Percentiles rank a stretch among this genome's conserved stretches.
Conservation (phyloP, 2,797 vertebrate species). For the Premnoplex brunnescens region DNA sequence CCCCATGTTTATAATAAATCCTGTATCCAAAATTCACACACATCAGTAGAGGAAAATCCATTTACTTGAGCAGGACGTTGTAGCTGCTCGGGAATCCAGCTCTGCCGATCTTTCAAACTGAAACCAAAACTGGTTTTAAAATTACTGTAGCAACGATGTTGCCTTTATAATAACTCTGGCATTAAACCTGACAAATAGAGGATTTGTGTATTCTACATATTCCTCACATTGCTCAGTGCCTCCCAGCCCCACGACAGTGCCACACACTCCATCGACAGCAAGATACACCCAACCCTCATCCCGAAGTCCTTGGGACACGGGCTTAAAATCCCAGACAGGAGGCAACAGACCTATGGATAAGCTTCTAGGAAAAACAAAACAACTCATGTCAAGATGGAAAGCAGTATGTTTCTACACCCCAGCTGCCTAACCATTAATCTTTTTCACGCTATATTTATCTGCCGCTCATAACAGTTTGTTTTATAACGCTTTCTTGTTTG, state of each 20-base stretch:
- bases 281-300: neutral
- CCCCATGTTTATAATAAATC: neutral
- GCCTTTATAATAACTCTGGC: neutral
- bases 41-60: neutral
- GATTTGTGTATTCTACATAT: neutral
- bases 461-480: conserved; percentile 22
- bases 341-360: neutral
- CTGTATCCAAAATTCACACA: neutral
- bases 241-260: neutral
- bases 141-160: neutral
- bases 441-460: neutral
- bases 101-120: neutral
- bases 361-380: neutral
- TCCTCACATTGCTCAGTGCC: neutral
- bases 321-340: neutral
- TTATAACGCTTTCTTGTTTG: neutral
- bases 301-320: accelerated
- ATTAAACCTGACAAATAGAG: neutral
- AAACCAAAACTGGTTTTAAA: conserved; percentile 40
- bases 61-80: neutral
- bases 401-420: neutral
- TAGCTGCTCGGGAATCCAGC: neutral
- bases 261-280: accelerated
- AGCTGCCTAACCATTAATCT: conserved; percentile 27
- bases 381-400: neutral